phyloP scores from a whole-genome alignment of 2,888 invertebrate species.

The Cerastis rubricosa region DNA sequence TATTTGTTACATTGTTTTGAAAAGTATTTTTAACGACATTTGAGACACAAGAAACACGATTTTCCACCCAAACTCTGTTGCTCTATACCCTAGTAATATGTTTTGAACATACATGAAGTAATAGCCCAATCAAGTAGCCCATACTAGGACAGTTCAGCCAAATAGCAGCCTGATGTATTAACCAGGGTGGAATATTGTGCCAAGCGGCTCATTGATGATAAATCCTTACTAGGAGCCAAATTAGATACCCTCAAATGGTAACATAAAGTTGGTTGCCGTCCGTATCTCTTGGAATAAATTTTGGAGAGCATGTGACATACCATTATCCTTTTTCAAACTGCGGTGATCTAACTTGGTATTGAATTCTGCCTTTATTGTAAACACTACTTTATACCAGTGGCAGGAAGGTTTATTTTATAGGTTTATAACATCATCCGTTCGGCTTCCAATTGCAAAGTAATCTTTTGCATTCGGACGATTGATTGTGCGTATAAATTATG shows the following conservation, averaged over 20 bases:
- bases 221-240: constrained; percentile 54
- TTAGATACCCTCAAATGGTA: constrained; percentile 51
- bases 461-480: background rate
- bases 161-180: constrained; percentile 50
- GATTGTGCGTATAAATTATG: no score
- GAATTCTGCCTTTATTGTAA: background rate
- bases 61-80: background rate
- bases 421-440: background rate
- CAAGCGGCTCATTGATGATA: constrained; percentile 59
- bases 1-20: constrained; percentile 1
- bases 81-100: background rate
- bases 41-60: background rate
- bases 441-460: background rate
- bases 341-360: background rate
- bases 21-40: background rate
- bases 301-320: background rate
- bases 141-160: constrained; percentile 27
- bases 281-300: constrained; percentile 10
- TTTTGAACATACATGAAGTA: constrained; percentile 9
- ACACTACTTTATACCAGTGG: background rate
- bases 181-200: constrained; percentile 36
- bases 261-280: constrained; percentile 28
- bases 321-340: constrained; percentile 5
- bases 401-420: background rate
- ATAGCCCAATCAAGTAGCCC: constrained; percentile 13